A percentile compares a stretch with the other conserved stretches of the same genome.
Evolutionary conservation across 1,140 invertebrate species (phyloP).

Genomic region (Pseudomyrmex flavicornis): DNA sequence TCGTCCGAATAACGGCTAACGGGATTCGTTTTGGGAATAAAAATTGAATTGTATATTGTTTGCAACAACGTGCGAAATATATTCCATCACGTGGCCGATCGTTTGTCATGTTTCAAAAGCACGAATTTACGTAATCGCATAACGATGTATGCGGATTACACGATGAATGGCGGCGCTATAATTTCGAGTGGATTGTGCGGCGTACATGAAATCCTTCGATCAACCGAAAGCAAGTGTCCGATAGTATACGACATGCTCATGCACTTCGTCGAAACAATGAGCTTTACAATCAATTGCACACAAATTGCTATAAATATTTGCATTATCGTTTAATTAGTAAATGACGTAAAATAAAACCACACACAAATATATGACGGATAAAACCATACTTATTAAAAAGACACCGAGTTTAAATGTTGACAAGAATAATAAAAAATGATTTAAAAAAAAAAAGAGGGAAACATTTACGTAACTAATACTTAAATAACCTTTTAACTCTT

Average conservation of each 20-base stretch:
- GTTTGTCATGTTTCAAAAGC: constrained; percentile 55
- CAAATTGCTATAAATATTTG: constrained; percentile 9
- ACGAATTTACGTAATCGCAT: constrained; percentile 59
- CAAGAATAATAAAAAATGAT: background rate
- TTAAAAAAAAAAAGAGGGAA: background rate
- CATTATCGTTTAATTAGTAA: background rate
- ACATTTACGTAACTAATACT: background rate
- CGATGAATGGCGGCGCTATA: constrained; percentile 44
- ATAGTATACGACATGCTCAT: background rate
- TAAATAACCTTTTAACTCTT: background rate
- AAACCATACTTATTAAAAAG: background rate
- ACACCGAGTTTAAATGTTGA: background rate
- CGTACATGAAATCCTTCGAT: constrained; percentile 48
- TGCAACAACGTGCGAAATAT: constrained; percentile 43
- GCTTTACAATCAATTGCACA: background rate
- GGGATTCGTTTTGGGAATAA: constrained; percentile 55
- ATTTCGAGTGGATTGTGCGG: constrained; percentile 52
- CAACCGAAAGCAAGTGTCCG: constrained; percentile 45
- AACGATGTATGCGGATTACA: constrained; percentile 55
- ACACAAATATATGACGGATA: background rate
- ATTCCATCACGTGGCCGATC: constrained; percentile 47
- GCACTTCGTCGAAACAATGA: constrained; percentile 27
- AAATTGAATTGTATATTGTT: constrained; percentile 59
- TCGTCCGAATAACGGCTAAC: constrained; percentile 41
- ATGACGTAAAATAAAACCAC: background rate